Conservation (phyloP, 2,797 vertebrate species). For the Ambastaia sidthimunki region DNA sequence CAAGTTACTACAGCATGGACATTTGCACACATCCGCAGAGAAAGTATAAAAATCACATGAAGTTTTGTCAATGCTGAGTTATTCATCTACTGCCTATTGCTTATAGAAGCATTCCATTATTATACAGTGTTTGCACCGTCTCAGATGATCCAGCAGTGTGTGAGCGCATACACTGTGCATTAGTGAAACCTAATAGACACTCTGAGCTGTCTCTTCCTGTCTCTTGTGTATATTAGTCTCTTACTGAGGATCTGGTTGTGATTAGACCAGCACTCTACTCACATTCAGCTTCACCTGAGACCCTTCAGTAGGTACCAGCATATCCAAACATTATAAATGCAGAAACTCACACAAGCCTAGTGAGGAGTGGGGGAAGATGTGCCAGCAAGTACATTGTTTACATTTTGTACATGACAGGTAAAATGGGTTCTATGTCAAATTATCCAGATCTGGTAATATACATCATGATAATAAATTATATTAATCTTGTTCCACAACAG, state of each 20-base stretch:
- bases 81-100: not conserved
- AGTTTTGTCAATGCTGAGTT: not conserved
- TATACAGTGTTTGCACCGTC: constrained; percentile 2
- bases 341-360: not conserved
- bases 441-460: no score
- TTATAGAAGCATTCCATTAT: constrained; percentile 28
- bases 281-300: constrained; percentile 31
- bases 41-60: constrained; percentile 4
- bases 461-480: no score
- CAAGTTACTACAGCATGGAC: not conserved
- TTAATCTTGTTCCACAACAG: no score
- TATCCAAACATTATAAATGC: constrained; percentile 18
- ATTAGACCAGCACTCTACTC: constrained; percentile 24
- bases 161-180: constrained; percentile 17
- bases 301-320: not conserved
- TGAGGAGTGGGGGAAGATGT: not conserved
- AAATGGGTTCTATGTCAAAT: not conserved
- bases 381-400: not conserved
- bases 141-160: constrained; percentile 10
- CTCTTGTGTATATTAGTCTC: constrained; percentile 47
- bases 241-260: constrained; percentile 33
- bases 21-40: not conserved
- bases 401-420: not conserved
- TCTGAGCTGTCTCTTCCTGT: constrained; percentile 29
- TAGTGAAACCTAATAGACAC: constrained; percentile 42